Percentiles rank a stretch among this genome's conserved stretches.
phyloP scores from a whole-genome alignment of 2,888 invertebrate species.

The Tachina grossa region DNA sequence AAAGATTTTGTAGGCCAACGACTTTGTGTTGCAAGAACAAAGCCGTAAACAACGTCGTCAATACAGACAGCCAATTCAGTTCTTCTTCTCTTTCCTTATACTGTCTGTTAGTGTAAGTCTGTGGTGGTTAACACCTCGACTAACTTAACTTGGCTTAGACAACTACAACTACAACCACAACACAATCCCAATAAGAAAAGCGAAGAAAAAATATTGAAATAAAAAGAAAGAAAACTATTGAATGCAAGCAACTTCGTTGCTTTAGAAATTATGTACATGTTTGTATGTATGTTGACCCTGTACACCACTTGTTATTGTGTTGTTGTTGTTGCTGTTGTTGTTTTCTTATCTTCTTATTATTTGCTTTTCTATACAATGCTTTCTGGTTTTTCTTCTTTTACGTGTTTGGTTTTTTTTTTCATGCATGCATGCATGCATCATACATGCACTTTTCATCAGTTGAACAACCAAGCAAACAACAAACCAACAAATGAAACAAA shows the following conservation, averaged over 20 bases:
- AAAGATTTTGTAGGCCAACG: slow-evolving; percentile 69
- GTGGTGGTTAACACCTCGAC: slow-evolving; percentile 56
- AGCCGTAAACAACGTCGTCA: slow-evolving; percentile 41
- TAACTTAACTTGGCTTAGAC: slow-evolving; percentile 59
- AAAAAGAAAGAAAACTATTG: neutral
- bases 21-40: slow-evolving; percentile 63
- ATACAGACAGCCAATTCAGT: slow-evolving; percentile 18
- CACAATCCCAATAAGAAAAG: slow-evolving; percentile 36
- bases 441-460: slow-evolving; percentile 49
- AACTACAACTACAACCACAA: slow-evolving; percentile 33
- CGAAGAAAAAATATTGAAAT: slow-evolving; percentile 2
- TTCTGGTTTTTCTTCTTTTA: slow-evolving; percentile 64
- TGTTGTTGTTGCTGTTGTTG: slow-evolving; percentile 63
- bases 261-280: slow-evolving; percentile 63
- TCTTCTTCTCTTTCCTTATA: neutral
- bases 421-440: slow-evolving; percentile 57
- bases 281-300: slow-evolving; percentile 77
- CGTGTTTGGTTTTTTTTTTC: slow-evolving; percentile 51
- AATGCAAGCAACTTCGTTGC: slow-evolving; percentile 46
- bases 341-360: slow-evolving; percentile 47
- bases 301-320: slow-evolving; percentile 77
- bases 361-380: slow-evolving; percentile 56
- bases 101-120: slow-evolving; percentile 40
- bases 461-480: slow-evolving; percentile 44
- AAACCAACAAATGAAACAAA: slow-evolving; percentile 16